Evolutionary conservation across 2,113 vertebrate species (phyloP).

Genomic region (Mormyrus lacerda): DNA sequence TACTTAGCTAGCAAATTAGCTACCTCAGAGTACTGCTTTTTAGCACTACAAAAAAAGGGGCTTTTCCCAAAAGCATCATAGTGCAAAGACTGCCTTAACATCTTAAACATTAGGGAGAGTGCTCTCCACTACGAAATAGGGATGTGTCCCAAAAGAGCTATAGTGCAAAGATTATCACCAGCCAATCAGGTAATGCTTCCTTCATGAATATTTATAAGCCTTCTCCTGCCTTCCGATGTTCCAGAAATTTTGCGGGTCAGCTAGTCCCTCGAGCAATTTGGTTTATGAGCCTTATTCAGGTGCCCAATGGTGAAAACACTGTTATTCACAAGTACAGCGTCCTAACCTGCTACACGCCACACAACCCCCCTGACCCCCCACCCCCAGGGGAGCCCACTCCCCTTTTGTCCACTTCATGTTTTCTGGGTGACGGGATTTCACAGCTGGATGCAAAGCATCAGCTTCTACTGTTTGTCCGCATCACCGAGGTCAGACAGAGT

Average conservation of each 20-base stretch:
- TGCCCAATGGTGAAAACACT: not conserved
- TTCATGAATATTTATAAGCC: not conserved
- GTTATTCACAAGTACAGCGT: not conserved
- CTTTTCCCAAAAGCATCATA: not conserved
- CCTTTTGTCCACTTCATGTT: constrained; percentile 67
- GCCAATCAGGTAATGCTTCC: not conserved
- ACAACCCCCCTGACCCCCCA: not conserved
- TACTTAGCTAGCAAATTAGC: not conserved
- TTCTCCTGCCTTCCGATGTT: not conserved
- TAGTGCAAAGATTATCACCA: not conserved
- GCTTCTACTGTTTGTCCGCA: not conserved
- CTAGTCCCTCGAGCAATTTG: not conserved
- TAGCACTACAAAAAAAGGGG: not conserved
- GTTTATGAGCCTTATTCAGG: not conserved
- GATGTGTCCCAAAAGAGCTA: not conserved
- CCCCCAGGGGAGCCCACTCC: constrained; percentile 40
- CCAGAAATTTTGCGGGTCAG: not conserved
- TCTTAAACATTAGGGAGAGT: not conserved
- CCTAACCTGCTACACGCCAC: not conserved
- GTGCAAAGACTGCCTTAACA: not conserved
- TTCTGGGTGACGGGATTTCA: constrained; percentile 38
- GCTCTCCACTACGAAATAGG: not conserved
- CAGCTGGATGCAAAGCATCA: not conserved
- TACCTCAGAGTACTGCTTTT: not conserved
- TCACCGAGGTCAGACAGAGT: not conserved